Evolutionary conservation across 2,113 vertebrate species (phyloP), one percentile per base, ranked within the genome.

Genomic region (Coracopsis vasa): DNA sequence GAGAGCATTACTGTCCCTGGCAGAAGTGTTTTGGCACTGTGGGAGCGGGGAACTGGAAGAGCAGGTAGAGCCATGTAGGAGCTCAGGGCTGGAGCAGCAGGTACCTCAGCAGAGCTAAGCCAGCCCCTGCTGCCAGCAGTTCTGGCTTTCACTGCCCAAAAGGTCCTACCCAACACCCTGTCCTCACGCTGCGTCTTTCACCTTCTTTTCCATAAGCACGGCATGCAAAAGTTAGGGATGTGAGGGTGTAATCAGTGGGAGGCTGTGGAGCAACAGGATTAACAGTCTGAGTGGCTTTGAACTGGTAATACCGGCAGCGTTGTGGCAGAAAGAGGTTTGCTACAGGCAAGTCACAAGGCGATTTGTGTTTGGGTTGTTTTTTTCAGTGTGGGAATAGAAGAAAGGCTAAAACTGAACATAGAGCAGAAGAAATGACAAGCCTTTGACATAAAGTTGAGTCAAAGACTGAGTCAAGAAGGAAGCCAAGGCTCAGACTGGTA

Each of bases 1-100:
- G 19, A 82, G 54, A 86, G 80, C 14, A 2, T 58, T 88, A 17
- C 88, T 33, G 42, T 69, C 70, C 89, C 54, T 91, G 78, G 80
- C 72, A 84, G 47, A 33, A 58, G 65, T 21, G 77, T 61, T 96
- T 45, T 92, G 79, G 35, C 74, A 90, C 79, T 82, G 90, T 86
- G 92, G 69, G 88, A 93, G 56, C 70, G 27, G 58, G 70, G 70
- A 93, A 66, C 74, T 47, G 93, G 90, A 88, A 73, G 64, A 92
- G 92, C 92, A 88, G 67, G 93, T 35, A 50, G 62, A 70, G 86
- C 82, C 1, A 1, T 13, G 80, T 9, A 31, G 70, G 86, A 87
- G 56, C 53, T 54, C 11, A 13, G 61, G 78, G 56, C 70, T 64
- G 64, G 14, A 91, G 81, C 0, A 0, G 44, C 3, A 54, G 53